A percentile compares a stretch with the other conserved stretches of the same genome.
Conservation (phyloP, 2,888 invertebrate species). For the Hyles lineata region DNA sequence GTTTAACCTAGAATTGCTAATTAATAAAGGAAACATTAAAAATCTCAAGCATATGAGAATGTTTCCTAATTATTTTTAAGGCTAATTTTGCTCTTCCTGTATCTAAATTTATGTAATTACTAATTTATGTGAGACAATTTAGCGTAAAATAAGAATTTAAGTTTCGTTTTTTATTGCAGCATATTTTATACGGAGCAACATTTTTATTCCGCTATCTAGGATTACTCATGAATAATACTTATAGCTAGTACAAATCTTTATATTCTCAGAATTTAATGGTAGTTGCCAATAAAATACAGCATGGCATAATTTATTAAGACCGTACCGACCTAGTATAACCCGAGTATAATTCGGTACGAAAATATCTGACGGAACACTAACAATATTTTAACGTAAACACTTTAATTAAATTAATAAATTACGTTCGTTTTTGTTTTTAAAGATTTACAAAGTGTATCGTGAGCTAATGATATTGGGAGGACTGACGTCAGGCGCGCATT, state of each 20-base stretch:
- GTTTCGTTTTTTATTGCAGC: neutral
- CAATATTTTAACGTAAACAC: conserved; percentile 24
- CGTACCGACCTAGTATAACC: conserved; percentile 16
- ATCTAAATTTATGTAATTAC: neutral
- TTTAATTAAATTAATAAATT: conserved; percentile 34
- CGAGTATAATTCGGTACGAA: conserved; percentile 11
- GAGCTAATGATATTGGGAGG: conserved; percentile 32
- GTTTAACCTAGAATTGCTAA: conserved; percentile 17
- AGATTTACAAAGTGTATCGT: conserved; percentile 30
- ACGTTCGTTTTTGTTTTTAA: conserved; percentile 29
- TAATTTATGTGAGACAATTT: conserved; percentile 4
- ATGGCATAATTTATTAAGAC: conserved; percentile 11
- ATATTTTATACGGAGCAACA: neutral
- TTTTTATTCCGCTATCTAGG: neutral
- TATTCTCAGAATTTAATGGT: conserved; percentile 18
- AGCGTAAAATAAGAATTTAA: neutral
- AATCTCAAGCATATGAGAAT: conserved; percentile 19
- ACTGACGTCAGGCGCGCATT: conserved; percentile 37
- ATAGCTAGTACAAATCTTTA: neutral
- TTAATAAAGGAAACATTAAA: conserved; percentile 26
- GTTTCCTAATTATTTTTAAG: conserved; percentile 12
- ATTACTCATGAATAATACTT: conserved; percentile 24
- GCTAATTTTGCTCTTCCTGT: conserved; percentile 12
- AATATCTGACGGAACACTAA: conserved; percentile 19
- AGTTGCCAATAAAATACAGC: conserved; percentile 21